Percentiles rank a stretch among this genome's conserved stretches.
These are phyloP conservation scores for Drosophila pseudoananassae DNA, from an alignment of 1,140 invertebrate genomes.

Conservation along the genomic window DNA sequence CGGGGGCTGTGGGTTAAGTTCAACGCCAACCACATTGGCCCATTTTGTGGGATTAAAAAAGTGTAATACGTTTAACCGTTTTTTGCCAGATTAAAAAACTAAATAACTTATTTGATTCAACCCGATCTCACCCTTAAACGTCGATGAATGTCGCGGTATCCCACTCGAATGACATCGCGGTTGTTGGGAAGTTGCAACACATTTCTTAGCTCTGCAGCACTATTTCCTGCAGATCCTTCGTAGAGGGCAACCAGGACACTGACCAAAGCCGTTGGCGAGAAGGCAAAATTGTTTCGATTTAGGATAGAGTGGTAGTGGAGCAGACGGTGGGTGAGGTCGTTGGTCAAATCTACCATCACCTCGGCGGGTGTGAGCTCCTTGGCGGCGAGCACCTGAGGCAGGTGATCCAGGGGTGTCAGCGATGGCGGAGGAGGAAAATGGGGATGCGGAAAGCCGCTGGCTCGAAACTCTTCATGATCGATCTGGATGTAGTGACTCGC, in stretches of 20 bases:
- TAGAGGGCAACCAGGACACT: constrained; percentile 91
- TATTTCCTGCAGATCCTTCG: constrained; percentile 89
- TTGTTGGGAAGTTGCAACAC: constrained; percentile 88
- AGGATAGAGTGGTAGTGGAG: constrained; percentile 88
- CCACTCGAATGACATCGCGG: constrained; percentile 88
- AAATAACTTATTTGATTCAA: neutral
- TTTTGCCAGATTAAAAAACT: neutral
- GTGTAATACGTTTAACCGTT: neutral
- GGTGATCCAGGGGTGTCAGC: constrained; percentile 52
- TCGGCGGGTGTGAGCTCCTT: constrained; percentile 86
- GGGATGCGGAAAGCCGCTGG: constrained; percentile 69
- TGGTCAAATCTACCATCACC: constrained; percentile 91
- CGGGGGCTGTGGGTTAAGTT: constrained; percentile 54
- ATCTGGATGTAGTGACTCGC: constrained; percentile 76
- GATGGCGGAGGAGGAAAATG: constrained; percentile 58
- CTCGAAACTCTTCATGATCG: constrained; percentile 76
- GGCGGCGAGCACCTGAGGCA: constrained; percentile 56
- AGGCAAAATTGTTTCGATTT: constrained; percentile 92
- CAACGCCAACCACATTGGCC: constrained; percentile 24
- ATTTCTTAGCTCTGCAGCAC: constrained; percentile 88
- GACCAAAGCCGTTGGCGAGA: constrained; percentile 91
- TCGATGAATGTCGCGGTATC: constrained; percentile 91
- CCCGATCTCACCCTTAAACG: constrained; percentile 88
- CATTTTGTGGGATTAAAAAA: neutral
- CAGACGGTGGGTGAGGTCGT: constrained; percentile 89